These are phyloP conservation scores for Caenorhabditis angaria DNA, from an alignment of 2,888 invertebrate species.

Conservation along the genomic window DNA sequence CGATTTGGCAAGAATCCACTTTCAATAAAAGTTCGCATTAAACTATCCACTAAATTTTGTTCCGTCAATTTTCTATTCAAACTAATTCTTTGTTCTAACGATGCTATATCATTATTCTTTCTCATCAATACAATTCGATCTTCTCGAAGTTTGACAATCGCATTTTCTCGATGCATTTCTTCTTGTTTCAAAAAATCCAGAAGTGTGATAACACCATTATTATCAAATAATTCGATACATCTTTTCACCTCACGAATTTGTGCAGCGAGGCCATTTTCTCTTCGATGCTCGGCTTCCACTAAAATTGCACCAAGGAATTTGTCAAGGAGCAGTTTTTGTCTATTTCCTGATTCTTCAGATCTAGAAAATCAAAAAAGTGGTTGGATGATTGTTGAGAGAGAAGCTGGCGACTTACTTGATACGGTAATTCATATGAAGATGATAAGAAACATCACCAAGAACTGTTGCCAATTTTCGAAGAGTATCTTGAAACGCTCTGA, in stretches of 20 bases:
- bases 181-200: conserved; percentile 24
- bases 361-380: conserved; percentile 10
- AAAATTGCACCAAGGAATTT: conserved; percentile 71
- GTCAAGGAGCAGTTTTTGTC: conserved; percentile 22
- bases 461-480: conserved; percentile 90
- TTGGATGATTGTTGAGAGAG: not conserved
- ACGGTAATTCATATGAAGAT: conserved; percentile 12
- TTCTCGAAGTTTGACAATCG: conserved; percentile 13
- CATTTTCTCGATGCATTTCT: conserved; percentile 14
- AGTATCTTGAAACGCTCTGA: conserved; percentile 79
- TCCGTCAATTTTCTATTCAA: conserved; percentile 27
- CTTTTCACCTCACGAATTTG: conserved; percentile 79
- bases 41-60: conserved; percentile 25
- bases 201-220: conserved; percentile 69
- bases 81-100: conserved; percentile 22
- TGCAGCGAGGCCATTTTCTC: conserved; percentile 78
- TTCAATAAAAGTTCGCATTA: conserved; percentile 33
- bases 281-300: conserved; percentile 73
- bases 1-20: conserved; percentile 22
- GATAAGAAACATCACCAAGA: conserved; percentile 80
- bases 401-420: conserved; percentile 1
- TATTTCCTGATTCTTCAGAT: not conserved
- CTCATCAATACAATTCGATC: conserved; percentile 26
- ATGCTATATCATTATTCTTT: conserved; percentile 26
- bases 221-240: conserved; percentile 81